Conservation (phyloP, 2,888 invertebrate genomes). For the Lucinisca nassula region DNA sequence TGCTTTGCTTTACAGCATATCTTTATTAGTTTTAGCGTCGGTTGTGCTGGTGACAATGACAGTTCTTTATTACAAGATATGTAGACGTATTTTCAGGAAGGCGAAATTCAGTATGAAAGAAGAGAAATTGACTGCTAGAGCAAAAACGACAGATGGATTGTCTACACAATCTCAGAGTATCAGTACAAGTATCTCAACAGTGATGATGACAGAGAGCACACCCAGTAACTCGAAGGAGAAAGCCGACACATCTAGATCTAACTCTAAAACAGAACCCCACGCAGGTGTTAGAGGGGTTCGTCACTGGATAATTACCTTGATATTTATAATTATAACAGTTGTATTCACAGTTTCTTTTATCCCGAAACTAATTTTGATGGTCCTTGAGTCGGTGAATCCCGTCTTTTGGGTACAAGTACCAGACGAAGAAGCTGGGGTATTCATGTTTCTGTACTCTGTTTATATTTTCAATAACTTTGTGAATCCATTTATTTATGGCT, state of each 20-base stretch:
- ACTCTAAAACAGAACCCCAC: not conserved
- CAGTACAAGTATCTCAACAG: not conserved
- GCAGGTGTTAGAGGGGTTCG: not conserved
- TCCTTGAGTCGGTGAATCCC: not conserved
- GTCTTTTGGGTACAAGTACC: not conserved
- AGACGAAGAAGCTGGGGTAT: too few species aligned
- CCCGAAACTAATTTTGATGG: not conserved
- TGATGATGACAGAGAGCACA: not conserved
- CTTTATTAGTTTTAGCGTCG: not conserved
- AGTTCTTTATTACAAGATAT: not conserved
- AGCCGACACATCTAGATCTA: not conserved
- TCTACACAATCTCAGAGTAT: not conserved
- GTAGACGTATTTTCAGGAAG: not conserved
- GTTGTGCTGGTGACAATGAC: not conserved
- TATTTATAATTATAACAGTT: not conserved
- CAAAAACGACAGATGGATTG: too few species aligned
- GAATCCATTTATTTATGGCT: not conserved
- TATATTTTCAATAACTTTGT: not conserved
- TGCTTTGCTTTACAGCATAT: not conserved
- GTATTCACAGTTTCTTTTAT: not conserved
- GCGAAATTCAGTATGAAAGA: not conserved
- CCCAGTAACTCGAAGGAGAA: not conserved
- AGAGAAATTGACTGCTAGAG: not conserved
- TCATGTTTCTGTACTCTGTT: not conserved
- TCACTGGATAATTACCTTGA: not conserved